Evolutionary conservation across 2,113 vertebrate species (phyloP).

Genomic region (Chitala chitala): DNA sequence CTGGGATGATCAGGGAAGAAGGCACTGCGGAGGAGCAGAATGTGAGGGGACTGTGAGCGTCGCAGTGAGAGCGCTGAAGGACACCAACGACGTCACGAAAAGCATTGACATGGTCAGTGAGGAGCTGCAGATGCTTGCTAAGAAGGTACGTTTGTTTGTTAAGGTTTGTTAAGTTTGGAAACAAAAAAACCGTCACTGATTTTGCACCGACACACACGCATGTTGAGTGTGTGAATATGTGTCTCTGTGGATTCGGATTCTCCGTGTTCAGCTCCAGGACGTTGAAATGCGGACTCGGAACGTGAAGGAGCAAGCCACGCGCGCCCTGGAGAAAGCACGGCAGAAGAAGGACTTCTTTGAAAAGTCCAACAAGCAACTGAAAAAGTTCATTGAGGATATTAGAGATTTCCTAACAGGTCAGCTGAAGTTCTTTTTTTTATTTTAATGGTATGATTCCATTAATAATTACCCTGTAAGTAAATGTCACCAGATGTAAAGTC

Average conservation of each 20-base stretch:
- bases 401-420: conserved; percentile 75
- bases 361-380: conserved; percentile 62
- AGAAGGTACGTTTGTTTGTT: conserved; percentile 58
- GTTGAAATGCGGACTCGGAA: conserved; percentile 62
- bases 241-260: background rate
- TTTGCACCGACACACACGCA: too few species aligned
- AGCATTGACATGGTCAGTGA: conserved; percentile 52
- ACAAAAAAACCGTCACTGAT: too few species aligned
- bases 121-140: conserved; percentile 55
- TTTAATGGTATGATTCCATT: background rate
- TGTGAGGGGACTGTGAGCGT: conserved; percentile 65
- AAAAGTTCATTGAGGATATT: conserved; percentile 71
- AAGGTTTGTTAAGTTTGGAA: background rate
- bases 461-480: too few species aligned
- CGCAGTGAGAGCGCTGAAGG: conserved; percentile 51
- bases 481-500: background rate
- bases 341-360: conserved; percentile 59
- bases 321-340: conserved; percentile 59
- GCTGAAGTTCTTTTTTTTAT: conserved; percentile 12
- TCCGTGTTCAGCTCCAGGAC: conserved; percentile 61
- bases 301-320: conserved; percentile 58
- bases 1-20: conserved; percentile 46
- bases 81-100: conserved; percentile 42
- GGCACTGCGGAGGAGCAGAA: conserved; percentile 58
- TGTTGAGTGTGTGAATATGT: background rate